Base-by-base conservation (phyloP, 2,113 vertebrate species). In the Ptilonorhynchus violaceus region DNA sequence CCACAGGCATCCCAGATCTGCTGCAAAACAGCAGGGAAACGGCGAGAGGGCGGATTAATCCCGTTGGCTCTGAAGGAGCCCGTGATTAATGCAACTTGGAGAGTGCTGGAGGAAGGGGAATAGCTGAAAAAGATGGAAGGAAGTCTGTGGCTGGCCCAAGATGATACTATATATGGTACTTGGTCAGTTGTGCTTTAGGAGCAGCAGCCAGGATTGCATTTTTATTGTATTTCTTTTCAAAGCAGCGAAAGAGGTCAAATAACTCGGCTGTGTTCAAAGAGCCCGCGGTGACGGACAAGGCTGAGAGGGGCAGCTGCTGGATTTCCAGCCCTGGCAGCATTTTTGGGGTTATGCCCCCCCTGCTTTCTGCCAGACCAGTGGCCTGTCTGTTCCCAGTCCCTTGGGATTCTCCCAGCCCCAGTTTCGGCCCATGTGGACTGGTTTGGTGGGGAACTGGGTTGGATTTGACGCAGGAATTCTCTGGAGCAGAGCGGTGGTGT, bases 81-180 rank as follows among this genome's bases (percentile, higher is more conserved):
- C 3, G 0, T 96, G 93, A 96, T 96, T 96, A 85, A 96, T 94
- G 69, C 84, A 79, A 39, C 77, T 89, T 91, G 93, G 93, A 82
- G 76, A 39, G 91, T 15, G 91, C 53, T 35, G 87, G 24, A 93
- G 94, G 93, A 92, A 95, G 58, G 74, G 84, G 81, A 77, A 91
- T 35, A 66, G 66, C 70, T 92, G 19, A 28, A 63, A 37, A 72
- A 50, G 84, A 64, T 94, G 96, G 89, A 72, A 96, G 93, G 81
- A 94, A 95, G 76, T 87, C 50, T 6, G 52, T 72, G 93, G 64
- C 86, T 59, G 83, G 80, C 92, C 91, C 89, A 67, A 2, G 6
- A 63, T 70, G 83, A 97, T 93, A 41, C 96, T 97, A 96, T 96
- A 96, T 89, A 96, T 96, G 96, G 96, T 95, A 59, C 91, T 89